Percentiles rank a stretch among this genome's conserved stretches.
Conservation (phyloP, 2,888 invertebrate species). For the Drosophila testacea region DNA sequence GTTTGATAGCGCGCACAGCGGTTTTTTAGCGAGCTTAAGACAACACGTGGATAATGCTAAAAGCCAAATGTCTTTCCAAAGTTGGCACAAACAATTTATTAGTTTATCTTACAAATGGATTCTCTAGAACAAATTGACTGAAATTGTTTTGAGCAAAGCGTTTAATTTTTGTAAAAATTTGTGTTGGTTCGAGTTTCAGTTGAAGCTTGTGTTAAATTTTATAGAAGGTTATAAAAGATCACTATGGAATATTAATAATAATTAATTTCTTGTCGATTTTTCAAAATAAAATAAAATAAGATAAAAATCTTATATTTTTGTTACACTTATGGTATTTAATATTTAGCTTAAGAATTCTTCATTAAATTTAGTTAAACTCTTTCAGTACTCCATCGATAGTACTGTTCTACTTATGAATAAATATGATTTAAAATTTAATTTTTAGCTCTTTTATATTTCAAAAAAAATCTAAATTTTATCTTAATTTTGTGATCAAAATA, state of each 20-base stretch:
- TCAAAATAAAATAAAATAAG: no score
- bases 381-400: no score
- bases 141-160: not conserved
- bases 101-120: not conserved
- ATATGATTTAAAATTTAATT: no score
- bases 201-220: not conserved
- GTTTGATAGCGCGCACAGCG: slow-evolving; percentile 30
- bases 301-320: not conserved
- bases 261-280: no score
- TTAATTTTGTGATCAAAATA: not conserved
- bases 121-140: not conserved
- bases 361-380: not conserved
- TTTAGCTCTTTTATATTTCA: no score
- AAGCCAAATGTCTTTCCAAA: slow-evolving; percentile 17
- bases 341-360: no score
- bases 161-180: not conserved
- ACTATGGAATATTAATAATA: no score
- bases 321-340: no score
- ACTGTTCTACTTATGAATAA: no score
- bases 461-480: no score
- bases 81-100: slow-evolving; percentile 3
- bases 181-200: not conserved
- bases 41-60: slow-evolving; percentile 22
- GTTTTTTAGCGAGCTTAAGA: slow-evolving; percentile 13
- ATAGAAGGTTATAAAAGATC: no score